Percentiles rank a stretch among this genome's conserved stretches.
Evolutionary conservation across 2,888 invertebrate genomes (phyloP).

Genomic region (Polydrusus cervinus): DNA sequence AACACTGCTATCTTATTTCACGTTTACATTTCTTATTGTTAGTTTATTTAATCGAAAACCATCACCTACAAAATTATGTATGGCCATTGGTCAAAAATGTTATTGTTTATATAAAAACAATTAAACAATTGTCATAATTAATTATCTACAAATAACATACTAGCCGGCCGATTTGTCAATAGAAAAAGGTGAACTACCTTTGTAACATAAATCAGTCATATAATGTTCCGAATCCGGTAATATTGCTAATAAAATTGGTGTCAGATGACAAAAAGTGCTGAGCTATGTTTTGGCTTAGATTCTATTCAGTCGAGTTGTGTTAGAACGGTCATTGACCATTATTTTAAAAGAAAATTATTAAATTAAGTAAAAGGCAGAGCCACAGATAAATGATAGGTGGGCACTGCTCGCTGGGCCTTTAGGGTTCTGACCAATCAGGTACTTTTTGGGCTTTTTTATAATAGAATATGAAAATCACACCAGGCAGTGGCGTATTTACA

Average conservation of each 20-base stretch:
- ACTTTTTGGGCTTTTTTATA: no score
- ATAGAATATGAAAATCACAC: no score
- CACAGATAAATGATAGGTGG: no score
- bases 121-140: constrained; percentile 45
- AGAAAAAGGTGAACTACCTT: constrained; percentile 46
- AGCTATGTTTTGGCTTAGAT: constrained; percentile 62
- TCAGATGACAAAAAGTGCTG: constrained; percentile 60
- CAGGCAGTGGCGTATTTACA: no score
- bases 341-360: no score
- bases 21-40: constrained; percentile 1
- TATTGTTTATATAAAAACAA: constrained; percentile 37
- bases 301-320: constrained; percentile 19
- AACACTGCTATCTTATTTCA: constrained; percentile 3
- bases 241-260: constrained; percentile 58
- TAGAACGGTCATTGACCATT: constrained; percentile 30
- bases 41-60: constrained; percentile 28
- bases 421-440: no score
- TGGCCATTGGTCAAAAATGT: constrained; percentile 27
- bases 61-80: constrained; percentile 31
- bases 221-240: constrained; percentile 33
- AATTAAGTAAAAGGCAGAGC: no score
- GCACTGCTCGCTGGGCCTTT: no score
- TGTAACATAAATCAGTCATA: constrained; percentile 25
- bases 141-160: constrained; percentile 35
- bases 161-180: constrained; percentile 33